Evolutionary conservation across 2,888 invertebrate species (phyloP), one percentile per base, ranked within the genome.

Genomic region (Protonemura montana): DNA sequence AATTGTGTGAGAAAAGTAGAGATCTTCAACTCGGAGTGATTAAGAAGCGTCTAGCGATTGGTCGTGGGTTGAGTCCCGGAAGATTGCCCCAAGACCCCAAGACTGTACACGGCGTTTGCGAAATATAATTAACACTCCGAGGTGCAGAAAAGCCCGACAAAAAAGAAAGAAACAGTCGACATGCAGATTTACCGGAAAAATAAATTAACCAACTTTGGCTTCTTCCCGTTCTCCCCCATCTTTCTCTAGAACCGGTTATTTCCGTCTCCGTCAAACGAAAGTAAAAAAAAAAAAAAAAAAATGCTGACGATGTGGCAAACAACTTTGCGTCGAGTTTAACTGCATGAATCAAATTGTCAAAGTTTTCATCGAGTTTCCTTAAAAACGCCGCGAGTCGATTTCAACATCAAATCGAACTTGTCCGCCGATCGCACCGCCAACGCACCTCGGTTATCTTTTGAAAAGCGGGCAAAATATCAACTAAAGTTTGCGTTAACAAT

Each of bases 271-370:
- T 59, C 59, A 1, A 2, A 21, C 16, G 59, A 59, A 29, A 28
- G 81, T 6, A 3, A 81, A n/a, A 25, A 80, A 80, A 81, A 81
- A 27, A 3, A 81, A n/a, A 25, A 80, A 80, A 81, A 81, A 81
- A 2, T 81, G 81, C 81, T 28, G 81, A 81, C 81, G 81, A 29
- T 5, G 81, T 16, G 29, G 81, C n/a, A 30, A 29, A 30, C n/a
- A 81, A 81, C 81, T 81, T 81, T 30, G 59, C 81, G 3, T 30
- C 30, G 30, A 81, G 29, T 81, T 81, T 81, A 81, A 81, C 81
- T 81, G 81, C 27, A 35, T 81, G 81, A 81, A 81, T 81, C 81
- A 81, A 81, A 81, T 81, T 81, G 29, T 81, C 29, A 30, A 81
- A 81, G 28, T 81, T 81, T 30, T 30, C 28, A 30, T 29, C 81